Evolutionary conservation across 2,797 vertebrate species (phyloP), one percentile per base, ranked within the genome.

Genomic region (Australoheros facetus): DNA sequence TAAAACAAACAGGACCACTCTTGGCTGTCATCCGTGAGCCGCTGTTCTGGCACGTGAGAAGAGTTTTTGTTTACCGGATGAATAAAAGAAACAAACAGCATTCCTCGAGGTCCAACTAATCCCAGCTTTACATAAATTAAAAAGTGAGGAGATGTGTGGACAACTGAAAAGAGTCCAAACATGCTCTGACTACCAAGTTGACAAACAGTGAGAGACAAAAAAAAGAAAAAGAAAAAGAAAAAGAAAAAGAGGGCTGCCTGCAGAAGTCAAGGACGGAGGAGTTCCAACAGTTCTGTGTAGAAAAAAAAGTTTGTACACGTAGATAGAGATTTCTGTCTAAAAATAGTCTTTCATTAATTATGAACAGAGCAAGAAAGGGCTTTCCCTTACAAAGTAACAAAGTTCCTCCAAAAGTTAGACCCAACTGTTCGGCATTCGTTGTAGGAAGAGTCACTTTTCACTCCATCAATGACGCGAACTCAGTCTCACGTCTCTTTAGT

Each of bases 81-180:
- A 87, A 84, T 75, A 79, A 89, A 86, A 90, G 75, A 90, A 88
- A 90, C 79, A 89, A 89, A 85, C 71, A 75, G 72, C 1, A 42
- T 83, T 88, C 78, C 83, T 90, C 56, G 55, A 87, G 88, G 89
- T 89, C 90, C 81, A 56, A 85, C 76, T 91, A 90, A 94, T 91
- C 90, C 89, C 30, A 53, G 84, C 72, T 93, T 92, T 92, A 71
- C 91, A 93, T 92, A 88, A 87, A 92, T 92, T 87, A 87, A 80
- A 87, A 83, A 64, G 70, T 17, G 9, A 4, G 58, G 45, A 69
- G 79, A 86, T 32, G 59, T 32, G 73, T 34, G 64, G 84, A 91
- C 86, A 55, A 73, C 83, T 80, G 83, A 85, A 83, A 80, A 74
- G 82, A 88, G 72, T 37, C 80, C 82, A 81, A 88, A 87, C 87